These are phyloP conservation scores for fruit fly (Drosophila melanogaster) DNA, from an alignment of 1,140 invertebrate species.

Conservation along the genomic window DNA sequence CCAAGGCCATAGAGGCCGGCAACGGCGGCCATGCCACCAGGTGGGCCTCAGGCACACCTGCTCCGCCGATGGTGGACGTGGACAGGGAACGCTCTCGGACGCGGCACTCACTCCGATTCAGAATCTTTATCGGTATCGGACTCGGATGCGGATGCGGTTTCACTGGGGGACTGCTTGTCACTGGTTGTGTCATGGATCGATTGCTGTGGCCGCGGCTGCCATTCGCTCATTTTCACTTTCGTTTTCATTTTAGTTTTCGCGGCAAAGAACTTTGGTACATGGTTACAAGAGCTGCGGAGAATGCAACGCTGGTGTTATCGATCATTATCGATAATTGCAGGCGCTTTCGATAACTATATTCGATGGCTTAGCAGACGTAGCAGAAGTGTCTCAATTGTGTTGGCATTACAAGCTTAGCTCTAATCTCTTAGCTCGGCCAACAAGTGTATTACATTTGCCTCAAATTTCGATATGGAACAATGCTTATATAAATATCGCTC, in stretches of 20 bases:
- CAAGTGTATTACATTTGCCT: too few relatives aligned
- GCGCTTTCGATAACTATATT: neutral
- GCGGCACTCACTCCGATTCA: conserved; percentile 12
- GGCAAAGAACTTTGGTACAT: conserved; percentile 8
- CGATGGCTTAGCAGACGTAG: too few relatives aligned
- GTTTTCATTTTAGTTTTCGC: conserved; percentile 28
- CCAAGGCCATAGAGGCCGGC: conserved; percentile 83
- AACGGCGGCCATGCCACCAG: conserved; percentile 77
- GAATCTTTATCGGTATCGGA: neutral
- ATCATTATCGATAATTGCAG: neutral
- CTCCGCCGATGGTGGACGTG: neutral
- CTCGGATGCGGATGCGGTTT: neutral
- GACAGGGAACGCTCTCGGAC: neutral
- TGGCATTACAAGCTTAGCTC: too few relatives aligned
- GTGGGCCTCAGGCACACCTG: conserved; percentile 13
- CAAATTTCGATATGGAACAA: too few relatives aligned
- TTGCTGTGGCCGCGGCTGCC: conserved; percentile 32
- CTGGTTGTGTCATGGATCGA: conserved; percentile 38
- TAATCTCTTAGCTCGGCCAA: too few relatives aligned
- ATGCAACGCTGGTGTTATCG: neutral
- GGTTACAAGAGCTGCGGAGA: neutral
- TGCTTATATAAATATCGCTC: too few relatives aligned
- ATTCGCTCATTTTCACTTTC: conserved; percentile 26
- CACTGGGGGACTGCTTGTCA: conserved; percentile 32
- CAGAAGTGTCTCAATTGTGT: neutral